Percentiles rank a stretch among this genome's conserved stretches.
These are phyloP conservation scores for Ommatoiulus sabulosus DNA, from an alignment of 2,888 invertebrate species.

Conservation along the genomic window DNA sequence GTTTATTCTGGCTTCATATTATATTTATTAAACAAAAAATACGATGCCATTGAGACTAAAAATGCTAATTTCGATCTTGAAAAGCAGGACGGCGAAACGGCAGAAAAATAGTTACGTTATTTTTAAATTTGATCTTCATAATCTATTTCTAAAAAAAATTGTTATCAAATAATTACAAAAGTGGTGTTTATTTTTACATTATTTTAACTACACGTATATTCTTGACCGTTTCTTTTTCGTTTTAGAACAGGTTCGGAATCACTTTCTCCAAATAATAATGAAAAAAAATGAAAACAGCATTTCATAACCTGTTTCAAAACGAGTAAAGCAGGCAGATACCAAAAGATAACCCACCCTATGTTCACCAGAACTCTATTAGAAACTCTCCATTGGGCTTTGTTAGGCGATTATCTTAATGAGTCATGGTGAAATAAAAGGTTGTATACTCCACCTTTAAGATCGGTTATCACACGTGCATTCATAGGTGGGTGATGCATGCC, in stretches of 20 bases:
- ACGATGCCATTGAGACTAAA: neutral
- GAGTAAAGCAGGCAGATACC: neutral
- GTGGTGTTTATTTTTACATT: neutral
- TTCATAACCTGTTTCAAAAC: constrained; percentile 23
- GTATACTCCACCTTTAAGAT: neutral
- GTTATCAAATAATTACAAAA: neutral
- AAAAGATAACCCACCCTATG: neutral
- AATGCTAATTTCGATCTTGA: neutral
- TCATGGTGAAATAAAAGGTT: neutral
- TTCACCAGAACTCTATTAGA: neutral
- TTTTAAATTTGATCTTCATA: neutral
- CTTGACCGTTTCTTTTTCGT: neutral
- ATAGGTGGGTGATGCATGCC: neutral
- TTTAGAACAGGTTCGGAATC: constrained; percentile 5
- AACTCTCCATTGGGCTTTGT: neutral
- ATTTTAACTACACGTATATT: neutral
- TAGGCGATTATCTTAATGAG: neutral
- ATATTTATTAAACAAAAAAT: neutral
- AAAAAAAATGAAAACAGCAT: neutral
- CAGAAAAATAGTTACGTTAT: neutral
- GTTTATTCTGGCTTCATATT: too few species aligned
- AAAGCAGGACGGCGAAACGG: neutral
- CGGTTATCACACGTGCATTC: neutral
- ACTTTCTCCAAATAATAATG: neutral
- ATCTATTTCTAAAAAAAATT: neutral